Percentiles rank a stretch among this genome's conserved stretches.
These are phyloP conservation scores for Prietella phreatophila DNA, from an alignment of 2,113 vertebrate species.

Conservation along the genomic window DNA sequence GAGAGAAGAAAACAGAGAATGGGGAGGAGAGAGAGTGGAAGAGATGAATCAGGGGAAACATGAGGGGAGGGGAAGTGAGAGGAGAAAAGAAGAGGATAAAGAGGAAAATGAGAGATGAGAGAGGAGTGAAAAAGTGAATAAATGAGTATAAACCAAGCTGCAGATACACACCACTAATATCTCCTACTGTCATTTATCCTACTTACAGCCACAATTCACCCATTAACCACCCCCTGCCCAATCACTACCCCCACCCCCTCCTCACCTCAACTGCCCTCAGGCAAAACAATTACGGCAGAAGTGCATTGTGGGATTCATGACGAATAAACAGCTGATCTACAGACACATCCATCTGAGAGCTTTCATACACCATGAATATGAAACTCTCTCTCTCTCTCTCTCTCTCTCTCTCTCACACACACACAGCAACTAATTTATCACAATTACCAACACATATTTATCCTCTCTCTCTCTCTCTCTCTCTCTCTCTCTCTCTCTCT, in stretches of 20 bases:
- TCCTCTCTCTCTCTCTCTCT: not conserved
- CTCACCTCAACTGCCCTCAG: not conserved
- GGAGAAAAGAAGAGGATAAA: not conserved
- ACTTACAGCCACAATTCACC: not conserved
- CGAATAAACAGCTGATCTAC: not conserved
- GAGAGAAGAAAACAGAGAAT: slow-evolving; percentile 35
- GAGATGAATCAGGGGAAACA: not conserved
- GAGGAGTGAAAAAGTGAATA: not conserved
- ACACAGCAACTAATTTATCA: not conserved
- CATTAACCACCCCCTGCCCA: not conserved
- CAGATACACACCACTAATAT: not conserved
- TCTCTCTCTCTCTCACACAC: not conserved
- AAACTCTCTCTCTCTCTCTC: no score
- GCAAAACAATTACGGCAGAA: slow-evolving; percentile 1
- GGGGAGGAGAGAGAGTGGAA: not conserved
- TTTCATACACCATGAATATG: not conserved
- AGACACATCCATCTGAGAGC: not conserved
- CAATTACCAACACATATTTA: not conserved
- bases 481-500: not conserved
- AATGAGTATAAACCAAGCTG: not conserved
- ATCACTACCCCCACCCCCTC: not conserved
- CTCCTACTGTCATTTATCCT: not conserved
- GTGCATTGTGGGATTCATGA: slow-evolving; percentile 28
- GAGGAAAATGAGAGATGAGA: not conserved
- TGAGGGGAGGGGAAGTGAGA: not conserved